A percentile compares a stretch with the other conserved stretches of the same genome.
Conservation (phyloP, 2,888 invertebrate species). For the Noctua janthe region DNA sequence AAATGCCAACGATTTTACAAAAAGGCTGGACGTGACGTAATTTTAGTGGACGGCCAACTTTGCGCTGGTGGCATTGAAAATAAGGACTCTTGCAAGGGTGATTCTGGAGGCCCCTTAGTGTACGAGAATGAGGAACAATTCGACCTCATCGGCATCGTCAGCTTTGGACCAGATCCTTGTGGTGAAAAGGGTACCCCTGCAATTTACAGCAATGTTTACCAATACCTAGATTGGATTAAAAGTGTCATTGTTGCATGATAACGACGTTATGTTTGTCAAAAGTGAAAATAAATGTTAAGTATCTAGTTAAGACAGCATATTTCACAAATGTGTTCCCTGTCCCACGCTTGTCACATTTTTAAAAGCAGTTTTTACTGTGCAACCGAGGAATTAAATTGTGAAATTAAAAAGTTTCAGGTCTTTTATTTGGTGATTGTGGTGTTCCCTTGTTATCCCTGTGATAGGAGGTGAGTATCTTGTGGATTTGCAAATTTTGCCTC, state of each 20-base stretch:
- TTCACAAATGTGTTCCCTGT: neutral
- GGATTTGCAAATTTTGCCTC: neutral
- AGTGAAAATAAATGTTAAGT: neutral
- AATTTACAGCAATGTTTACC: conserved; percentile 90
- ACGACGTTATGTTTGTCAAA: too few relatives aligned
- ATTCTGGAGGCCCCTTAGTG: conserved; percentile 92
- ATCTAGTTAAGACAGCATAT: neutral
- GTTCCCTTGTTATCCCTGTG: neutral
- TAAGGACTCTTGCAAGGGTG: conserved; percentile 91
- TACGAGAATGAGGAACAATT: conserved; percentile 67
- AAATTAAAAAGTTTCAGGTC: neutral
- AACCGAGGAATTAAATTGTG: neutral
- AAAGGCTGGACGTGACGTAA: fast-evolving
- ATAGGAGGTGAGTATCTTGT: neutral
- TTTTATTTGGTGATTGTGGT: conserved; percentile 11
- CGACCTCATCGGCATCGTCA: conserved; percentile 89
- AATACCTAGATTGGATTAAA: conserved; percentile 91
- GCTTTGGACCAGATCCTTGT: conserved; percentile 91
- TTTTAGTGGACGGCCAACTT: conserved; percentile 74
- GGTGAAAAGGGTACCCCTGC: conserved; percentile 90
- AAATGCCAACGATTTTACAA: conserved; percentile 63
- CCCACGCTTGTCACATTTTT: neutral
- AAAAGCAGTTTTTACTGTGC: neutral
- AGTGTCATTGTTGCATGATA: conserved; percentile 40
- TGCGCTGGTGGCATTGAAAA: conserved; percentile 90